Base-by-base conservation (phyloP, 2,888 invertebrate species). In the Eristalis tenax region DNA sequence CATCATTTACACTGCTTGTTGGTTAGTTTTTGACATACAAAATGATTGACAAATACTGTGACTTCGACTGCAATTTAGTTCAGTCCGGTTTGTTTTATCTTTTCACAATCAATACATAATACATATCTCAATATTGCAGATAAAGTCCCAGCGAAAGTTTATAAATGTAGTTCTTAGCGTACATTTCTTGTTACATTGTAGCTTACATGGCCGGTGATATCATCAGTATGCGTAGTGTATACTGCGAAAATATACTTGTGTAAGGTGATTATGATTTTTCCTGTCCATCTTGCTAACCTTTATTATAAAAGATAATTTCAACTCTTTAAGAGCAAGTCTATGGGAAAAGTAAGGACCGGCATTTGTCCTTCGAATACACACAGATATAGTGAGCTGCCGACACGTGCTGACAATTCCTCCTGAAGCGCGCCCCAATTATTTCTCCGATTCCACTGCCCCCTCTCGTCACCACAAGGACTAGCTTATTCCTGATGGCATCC, bases 341-440 rank as follows among this genome's bases (percentile, higher is more conserved):
- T 26, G 59, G 26, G 23, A 59, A 59, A 59, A 26, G 1, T 59
- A 32, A 10, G 0, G 15, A 5, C 59, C 59, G 15, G 4, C 26
- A 1, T 26, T 26, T 64, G 64, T 18, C 18, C 5, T 22, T 22
- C 38, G 32, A n/a, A 64, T 11, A 18, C n/a, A 28, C 11, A 35
- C n/a, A 4, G n/a, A 32, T 8, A 8, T 28, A 32, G 8, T 10
- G 13, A n/a, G 10, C 13, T 13, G 11, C 4, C 8, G 22, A 22
- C 32, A 69, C 69, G 69, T 57, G 35, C 35, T 32, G 57, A 35
- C 22, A 22, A 57, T 57, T 57, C 28, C 57, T 35, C 23, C n/a
- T 26, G 23, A n/a, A 23, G 26, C 26, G 50, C 59, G 10, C 15
- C 26, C 59, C 38, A 59, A 59, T 59, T 59, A 59, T 38, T 35